phyloP scores from a whole-genome alignment of 2,113 vertebrate genomes.

The Mus musculus region GRCm39 chr9:43441501-43442000 shows the following conservation, averaged over 20 bases:
- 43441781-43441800: neutral
- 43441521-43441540: neutral
- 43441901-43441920: neutral
- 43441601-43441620: neutral
- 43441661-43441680: neutral
- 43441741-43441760: neutral
- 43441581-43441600: neutral
- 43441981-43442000: too few species aligned
- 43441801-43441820: neutral
- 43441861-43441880: neutral
- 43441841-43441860: neutral
- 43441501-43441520: neutral
- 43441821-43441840: neutral
- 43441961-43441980: neutral
- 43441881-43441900: neutral
- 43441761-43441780: neutral
- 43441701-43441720: neutral
- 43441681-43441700: neutral
- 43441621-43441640: neutral
- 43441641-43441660: neutral
- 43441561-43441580: neutral
- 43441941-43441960: neutral
- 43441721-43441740: neutral
- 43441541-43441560: neutral
- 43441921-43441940: neutral